Base-by-base conservation (phyloP, 2,888 invertebrate species). In the Apodemia zela region DNA sequence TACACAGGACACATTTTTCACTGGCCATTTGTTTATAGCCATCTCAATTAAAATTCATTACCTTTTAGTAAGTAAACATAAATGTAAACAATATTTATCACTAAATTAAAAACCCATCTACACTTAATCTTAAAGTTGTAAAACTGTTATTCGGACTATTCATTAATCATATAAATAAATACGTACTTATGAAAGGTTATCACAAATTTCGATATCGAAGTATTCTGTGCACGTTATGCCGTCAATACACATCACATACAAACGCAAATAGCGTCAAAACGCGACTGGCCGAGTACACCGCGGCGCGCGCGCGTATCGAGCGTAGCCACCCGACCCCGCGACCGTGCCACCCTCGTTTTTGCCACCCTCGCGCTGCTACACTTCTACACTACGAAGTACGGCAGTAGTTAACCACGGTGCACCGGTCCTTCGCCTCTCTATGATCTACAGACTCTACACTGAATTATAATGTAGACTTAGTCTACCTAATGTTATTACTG, bases 301-400 rank as follows among this genome's bases (percentile, higher is more conserved):
- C 75, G 75, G 88, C 87, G 90, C 91, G 89, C 87, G 89, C 89
- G 89, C 88, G 87, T 89, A 89, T 90, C 81, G 89, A 89, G 79
- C 89, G 88, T 78, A 71, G 78, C 79, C 82, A 81, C 81, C 81
- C 80, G 78, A 71, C 79, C 72, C 73, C 73, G 77, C 51, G 51
- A 25, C 51, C 21, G 51, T 13, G 72, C 79, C 83, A 76, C 84
- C 84, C 86, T 80, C 83, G 80, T 82, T 69, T 71, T 73, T 70
- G 72, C 80, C 80, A 81, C 83, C 85, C 78, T 76, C 70, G 73
- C 71, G 82, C 80, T 76, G 78, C 78, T 78, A 76, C 75, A 76
- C 68, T 68, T 45, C 33, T 58, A 29, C 69, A 64, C 62, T 62
- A 68, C 60, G 60, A 58, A 62, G 62, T 62, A 69, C 68, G 66